Evolutionary conservation across 1,140 invertebrate species (phyloP), one percentile per base, ranked within the genome.

Genomic region (Battus philenor): DNA sequence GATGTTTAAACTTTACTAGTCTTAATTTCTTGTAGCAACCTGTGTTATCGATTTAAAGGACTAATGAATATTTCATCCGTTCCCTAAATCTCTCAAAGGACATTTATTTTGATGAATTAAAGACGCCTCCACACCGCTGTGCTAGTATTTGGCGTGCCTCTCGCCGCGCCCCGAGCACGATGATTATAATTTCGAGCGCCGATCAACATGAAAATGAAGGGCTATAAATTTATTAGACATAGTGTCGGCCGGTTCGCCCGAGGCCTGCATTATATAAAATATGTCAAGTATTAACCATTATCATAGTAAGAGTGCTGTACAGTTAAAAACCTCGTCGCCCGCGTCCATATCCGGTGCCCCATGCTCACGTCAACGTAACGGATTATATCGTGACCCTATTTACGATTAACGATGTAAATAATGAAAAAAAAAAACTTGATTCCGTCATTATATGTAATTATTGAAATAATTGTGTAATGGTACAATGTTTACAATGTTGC

Each of bases 211-310:
- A 84, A 81, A 79, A 84, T 81, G 80, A 70, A 82, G 63, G 71
- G 62, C 62, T 75, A 81, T 85, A 85, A 81, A 85, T 85, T 85
- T 85, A 82, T 85, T 80, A 82, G 80, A 82, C 78, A 79, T 79
- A 79, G 75, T 79, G 81, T 85, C 78, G 78, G 81, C 63, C 61
- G 49, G 49, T 41, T 62, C 44, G 76, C 81, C 78, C 47, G 55
- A 33, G 75, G 81, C 72, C 57, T 58, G 71, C 65, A 82, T 85
- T 85, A 85, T 71, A 82, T 71, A 78, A 81, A 84, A 84, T 73
- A 85, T 85, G 78, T 85, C 81, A 85, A 76, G 81, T 81, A 82
- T 81, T 74, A 81, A 78, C 59, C 75, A 80, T 81, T 82, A 84
- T 77, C 68, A 74, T 76, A 74, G 60, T 58, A 51, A 67, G 65